These are phyloP conservation scores for Eurytoma adleriae DNA, from an alignment of 2,888 invertebrate species.

Conservation along the genomic window DNA sequence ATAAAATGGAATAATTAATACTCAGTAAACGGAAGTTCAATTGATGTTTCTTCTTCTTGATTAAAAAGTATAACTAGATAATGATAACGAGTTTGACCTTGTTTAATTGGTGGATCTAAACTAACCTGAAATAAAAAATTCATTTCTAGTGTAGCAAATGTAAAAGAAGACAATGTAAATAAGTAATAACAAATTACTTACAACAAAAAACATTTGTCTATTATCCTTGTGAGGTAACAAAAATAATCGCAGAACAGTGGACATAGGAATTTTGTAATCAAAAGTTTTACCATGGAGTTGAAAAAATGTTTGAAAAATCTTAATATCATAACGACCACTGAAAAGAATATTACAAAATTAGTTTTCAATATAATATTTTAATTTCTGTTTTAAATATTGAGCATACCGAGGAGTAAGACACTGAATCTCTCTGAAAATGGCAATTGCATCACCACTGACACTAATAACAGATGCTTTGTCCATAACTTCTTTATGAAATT, in stretches of 20 bases:
- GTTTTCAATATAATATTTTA: slow-evolving; percentile 30
- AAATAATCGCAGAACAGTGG: slow-evolving; percentile 95
- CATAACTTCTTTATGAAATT: slow-evolving; percentile 98
- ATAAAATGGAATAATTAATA: slow-evolving; percentile 76
- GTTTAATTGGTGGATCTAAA: slow-evolving; percentile 99
- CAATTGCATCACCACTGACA: slow-evolving; percentile 98
- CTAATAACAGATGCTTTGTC: slow-evolving; percentile 98
- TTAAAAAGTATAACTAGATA: slow-evolving; percentile 96
- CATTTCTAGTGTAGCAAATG: background rate
- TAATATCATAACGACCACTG: slow-evolving; percentile 97
- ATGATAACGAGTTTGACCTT: slow-evolving; percentile 99
- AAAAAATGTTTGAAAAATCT: slow-evolving; percentile 93
- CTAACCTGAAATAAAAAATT: slow-evolving; percentile 79
- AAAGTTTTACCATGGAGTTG: slow-evolving; percentile 98
- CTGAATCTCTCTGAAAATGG: slow-evolving; percentile 96
- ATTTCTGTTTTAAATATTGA: slow-evolving; percentile 25
- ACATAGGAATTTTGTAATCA: slow-evolving; percentile 99
- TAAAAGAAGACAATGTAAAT: slow-evolving; percentile 15
- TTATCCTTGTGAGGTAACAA: slow-evolving; percentile 97
- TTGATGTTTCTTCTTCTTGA: slow-evolving; percentile 94
- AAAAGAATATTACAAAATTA: slow-evolving; percentile 75
- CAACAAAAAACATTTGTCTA: slow-evolving; percentile 98
- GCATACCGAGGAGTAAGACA: slow-evolving; percentile 96
- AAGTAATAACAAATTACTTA: slow-evolving; percentile 73
- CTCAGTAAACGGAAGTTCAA: slow-evolving; percentile 95